phyloP scores from a whole-genome alignment of 1,140 invertebrate genomes.

The Euura saliciscinereae region DNA sequence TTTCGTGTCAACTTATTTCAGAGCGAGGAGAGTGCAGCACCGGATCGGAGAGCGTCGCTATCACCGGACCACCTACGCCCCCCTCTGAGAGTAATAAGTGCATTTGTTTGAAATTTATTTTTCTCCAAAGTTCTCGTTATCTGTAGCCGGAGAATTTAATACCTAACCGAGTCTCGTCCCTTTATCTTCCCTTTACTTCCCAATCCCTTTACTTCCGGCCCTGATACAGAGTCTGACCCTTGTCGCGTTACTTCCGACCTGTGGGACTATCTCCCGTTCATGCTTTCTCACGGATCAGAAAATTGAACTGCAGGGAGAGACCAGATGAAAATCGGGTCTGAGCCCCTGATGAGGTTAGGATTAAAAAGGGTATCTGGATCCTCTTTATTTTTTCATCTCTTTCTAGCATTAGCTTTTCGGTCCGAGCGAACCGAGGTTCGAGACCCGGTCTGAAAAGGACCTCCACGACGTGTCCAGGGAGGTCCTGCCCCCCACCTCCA shows the following conservation, averaged over 20 bases:
- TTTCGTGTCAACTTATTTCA: too few relatives aligned
- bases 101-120: not conserved
- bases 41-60: not conserved
- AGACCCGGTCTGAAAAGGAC: not conserved
- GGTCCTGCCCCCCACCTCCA: not conserved
- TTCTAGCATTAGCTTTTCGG: too few relatives aligned
- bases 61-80: not conserved
- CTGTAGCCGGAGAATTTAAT: not conserved
- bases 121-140: not conserved
- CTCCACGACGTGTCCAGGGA: slow-evolving; percentile 6
- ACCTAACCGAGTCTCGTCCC: not conserved
- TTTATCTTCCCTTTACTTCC: not conserved
- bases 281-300: not conserved
- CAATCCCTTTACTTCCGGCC: not conserved
- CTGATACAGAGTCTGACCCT: not conserved
- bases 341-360: too few relatives aligned
- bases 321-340: too few relatives aligned
- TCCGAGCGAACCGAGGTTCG: not conserved
- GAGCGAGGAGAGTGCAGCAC: too few relatives aligned
- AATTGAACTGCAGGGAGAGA: not conserved
- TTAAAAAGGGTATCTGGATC: too few relatives aligned
- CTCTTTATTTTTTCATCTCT: too few relatives aligned
- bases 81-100: not conserved
- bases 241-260: not conserved
- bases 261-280: not conserved